Evolutionary conservation across 2,113 vertebrate genomes (phyloP).

Genomic region (Cynopterus brachyotis): DNA sequence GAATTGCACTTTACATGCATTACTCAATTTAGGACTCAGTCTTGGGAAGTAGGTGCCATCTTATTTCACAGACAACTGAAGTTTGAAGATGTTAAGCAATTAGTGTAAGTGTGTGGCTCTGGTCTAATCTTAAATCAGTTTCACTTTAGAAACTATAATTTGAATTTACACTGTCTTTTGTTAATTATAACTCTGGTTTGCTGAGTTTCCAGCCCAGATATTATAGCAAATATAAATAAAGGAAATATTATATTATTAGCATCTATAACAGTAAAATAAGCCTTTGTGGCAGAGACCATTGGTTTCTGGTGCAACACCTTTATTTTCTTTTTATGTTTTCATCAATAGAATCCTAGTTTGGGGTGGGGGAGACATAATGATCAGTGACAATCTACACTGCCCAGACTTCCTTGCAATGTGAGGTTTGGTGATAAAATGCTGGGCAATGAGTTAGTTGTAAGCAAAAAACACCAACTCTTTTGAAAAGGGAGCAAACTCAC

Average conservation of each 20-base stretch:
- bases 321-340: background rate
- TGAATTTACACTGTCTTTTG: background rate
- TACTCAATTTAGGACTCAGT: background rate
- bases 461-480: background rate
- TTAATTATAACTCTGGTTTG: background rate
- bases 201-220: background rate
- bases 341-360: background rate
- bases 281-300: background rate
- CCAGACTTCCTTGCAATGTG: background rate
- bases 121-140: background rate
- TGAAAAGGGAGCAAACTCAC: background rate
- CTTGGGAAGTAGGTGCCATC: background rate
- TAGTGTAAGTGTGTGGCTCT: background rate
- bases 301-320: background rate
- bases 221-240: background rate
- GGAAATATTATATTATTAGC: background rate
- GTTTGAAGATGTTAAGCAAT: background rate
- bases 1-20: background rate
- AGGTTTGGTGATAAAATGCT: background rate
- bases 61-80: background rate
- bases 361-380: background rate
- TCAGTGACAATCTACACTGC: background rate
- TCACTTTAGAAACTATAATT: background rate
- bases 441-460: background rate
- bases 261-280: background rate